Conservation (phyloP, 1,140 invertebrate species). For the Heliconius melpomene region DNA sequence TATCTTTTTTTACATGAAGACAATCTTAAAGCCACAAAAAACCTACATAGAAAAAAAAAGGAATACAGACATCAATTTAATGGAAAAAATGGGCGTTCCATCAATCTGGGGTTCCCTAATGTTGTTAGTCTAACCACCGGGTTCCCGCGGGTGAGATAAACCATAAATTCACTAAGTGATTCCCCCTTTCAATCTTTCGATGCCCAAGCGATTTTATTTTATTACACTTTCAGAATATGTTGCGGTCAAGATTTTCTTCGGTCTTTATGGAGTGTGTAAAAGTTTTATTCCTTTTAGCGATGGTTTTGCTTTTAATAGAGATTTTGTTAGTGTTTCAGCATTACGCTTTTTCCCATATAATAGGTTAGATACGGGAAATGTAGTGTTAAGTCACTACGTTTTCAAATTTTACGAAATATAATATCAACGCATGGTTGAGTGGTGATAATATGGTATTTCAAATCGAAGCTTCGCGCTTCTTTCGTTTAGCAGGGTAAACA, state of each 20-base stretch:
- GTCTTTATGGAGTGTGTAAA: not conserved
- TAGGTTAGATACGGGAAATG: no score
- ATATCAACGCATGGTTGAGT: no score
- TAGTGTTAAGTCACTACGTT: no score
- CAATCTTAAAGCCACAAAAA: constrained; percentile 18
- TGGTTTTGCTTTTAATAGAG: not conserved
- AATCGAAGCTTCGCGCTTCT: no score
- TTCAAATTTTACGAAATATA: no score
- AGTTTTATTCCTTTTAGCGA: not conserved
- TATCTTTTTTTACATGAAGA: constrained; percentile 6
- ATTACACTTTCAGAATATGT: constrained; percentile 39
- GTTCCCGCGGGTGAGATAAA: constrained; percentile 63
- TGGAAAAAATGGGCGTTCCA: constrained; percentile 37
- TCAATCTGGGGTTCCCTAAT: constrained; percentile 58
- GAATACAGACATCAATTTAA: constrained; percentile 33
- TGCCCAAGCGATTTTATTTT: constrained; percentile 50
- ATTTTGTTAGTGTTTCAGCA: no score
- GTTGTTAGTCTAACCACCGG: constrained; percentile 66
- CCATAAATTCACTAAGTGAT: constrained; percentile 73
- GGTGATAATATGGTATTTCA: no score
- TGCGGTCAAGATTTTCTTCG: constrained; percentile 19
- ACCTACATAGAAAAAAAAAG: constrained; percentile 17
- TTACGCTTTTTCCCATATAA: no score
- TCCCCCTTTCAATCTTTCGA: constrained; percentile 72
- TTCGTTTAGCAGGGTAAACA: no score